These are phyloP conservation scores for Muscina levida DNA, from an alignment of 2,888 invertebrate species.

Conservation along the genomic window DNA sequence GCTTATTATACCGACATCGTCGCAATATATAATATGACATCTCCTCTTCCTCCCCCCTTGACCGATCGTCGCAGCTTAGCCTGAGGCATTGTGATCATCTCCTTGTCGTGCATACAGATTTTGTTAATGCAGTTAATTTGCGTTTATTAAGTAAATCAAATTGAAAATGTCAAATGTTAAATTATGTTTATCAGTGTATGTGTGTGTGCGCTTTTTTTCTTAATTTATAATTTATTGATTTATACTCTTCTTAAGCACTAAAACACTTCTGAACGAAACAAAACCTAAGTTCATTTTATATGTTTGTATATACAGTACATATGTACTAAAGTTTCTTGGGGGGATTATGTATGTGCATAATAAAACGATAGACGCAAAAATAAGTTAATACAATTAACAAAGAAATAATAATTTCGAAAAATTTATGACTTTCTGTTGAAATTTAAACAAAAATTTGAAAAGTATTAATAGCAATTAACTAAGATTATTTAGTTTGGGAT, in stretches of 20 bases:
- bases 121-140: conserved; percentile 50
- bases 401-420: conserved; percentile 61
- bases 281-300: background rate
- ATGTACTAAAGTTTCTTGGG: conserved; percentile 42
- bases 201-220: too few species aligned
- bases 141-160: conserved; percentile 64
- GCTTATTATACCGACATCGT: background rate
- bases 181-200: too few species aligned
- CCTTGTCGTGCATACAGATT: background rate
- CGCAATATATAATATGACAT: background rate
- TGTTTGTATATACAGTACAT: background rate
- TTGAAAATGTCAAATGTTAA: conserved; percentile 64
- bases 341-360: conserved; percentile 49
- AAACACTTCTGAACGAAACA: too few species aligned
- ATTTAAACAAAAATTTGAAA: conserved; percentile 39
- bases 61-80: background rate
- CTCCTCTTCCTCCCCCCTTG: background rate
- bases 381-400: conserved; percentile 41
- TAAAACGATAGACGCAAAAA: conserved; percentile 38
- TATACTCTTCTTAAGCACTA: conserved; percentile 7
- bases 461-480: conserved; percentile 58
- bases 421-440: conserved; percentile 53
- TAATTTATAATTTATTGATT: conserved; percentile 61
- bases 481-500: conserved; percentile 34
- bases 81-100: background rate